Evolutionary conservation across 1,140 invertebrate species (phyloP).

Genomic region (Agraylea sexmaculata): DNA sequence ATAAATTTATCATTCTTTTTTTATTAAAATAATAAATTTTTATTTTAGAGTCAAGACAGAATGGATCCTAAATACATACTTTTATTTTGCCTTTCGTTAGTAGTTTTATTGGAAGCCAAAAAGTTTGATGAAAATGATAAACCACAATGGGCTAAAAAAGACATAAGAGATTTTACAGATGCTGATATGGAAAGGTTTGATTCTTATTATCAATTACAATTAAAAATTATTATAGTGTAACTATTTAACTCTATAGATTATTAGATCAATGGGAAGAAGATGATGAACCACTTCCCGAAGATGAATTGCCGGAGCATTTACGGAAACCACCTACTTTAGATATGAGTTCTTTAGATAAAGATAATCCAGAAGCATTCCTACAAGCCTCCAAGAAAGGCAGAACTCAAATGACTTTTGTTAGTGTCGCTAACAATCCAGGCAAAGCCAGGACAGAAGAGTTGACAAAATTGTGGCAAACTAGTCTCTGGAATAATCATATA

Average conservation of each 20-base stretch:
- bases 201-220: slow-evolving; percentile 6
- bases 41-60: no score
- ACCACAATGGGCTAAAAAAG: slow-evolving; percentile 64
- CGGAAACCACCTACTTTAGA: slow-evolving; percentile 69
- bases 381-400: slow-evolving; percentile 87
- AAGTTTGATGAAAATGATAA: slow-evolving; percentile 45
- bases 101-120: slow-evolving; percentile 27
- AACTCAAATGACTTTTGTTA: slow-evolving; percentile 94
- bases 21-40: no score
- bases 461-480: slow-evolving; percentile 85
- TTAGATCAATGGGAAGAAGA: slow-evolving; percentile 98
- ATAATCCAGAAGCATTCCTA: slow-evolving; percentile 75
- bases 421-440: slow-evolving; percentile 64
- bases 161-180: slow-evolving; percentile 83
- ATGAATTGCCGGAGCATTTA: slow-evolving; percentile 89
- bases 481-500: slow-evolving; percentile 90
- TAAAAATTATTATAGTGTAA: neutral
- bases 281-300: slow-evolving; percentile 85
- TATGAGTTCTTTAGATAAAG: slow-evolving; percentile 58
- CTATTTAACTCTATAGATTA: slow-evolving; percentile 37
- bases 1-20: no score
- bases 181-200: slow-evolving; percentile 75
- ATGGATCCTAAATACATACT: no score
- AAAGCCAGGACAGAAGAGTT: slow-evolving; percentile 68
- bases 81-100: no score